Base-by-base conservation (phyloP, 2,888 invertebrate species). In the Morpho helenor region DNA sequence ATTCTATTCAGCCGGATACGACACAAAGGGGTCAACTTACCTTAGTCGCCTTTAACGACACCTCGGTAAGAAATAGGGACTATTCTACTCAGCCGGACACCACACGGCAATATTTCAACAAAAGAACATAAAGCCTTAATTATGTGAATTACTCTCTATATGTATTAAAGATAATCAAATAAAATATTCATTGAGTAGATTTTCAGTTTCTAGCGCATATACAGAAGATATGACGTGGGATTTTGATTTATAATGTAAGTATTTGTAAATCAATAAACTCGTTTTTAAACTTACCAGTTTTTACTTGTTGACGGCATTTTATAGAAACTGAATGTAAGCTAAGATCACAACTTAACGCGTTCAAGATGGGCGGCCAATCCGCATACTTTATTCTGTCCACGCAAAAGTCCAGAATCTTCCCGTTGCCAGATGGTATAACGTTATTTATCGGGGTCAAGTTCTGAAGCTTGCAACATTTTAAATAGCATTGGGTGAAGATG, bases 341-440 rank as follows among this genome's bases (percentile, higher is more conserved):
- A 52, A 94, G 91, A 76, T 96, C 96, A 65, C 93, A 91, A 51
- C 93, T 91, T 6, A 96, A 80, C 0, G 96, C 94, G 68, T 94
- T 94, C 52, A 95, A 81, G 51, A 96, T 93, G 1, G 96, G 94
- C 41, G 92, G 89, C 96, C 96, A 96, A 66, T 96, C 96, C 62
- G 92, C 93, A 62, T 94, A 93, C 71, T 94, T 94, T 52, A 96
- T 91, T 65, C 95, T 92, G 73, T 96, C 96, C 53, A 94, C 95
- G 65, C 92, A 93, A 69, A 96, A 94, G 67, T 96, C 96, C 62
- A 95, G 70, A 46, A 87, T 79, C 52, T 92, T 88, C 16, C 90
- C 91, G 57, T 88, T 88, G 48, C 82, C 80, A n/a, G 82, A 76
- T 1, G 89, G 85, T 42, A 87, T 68, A n/a, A 88, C 83, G 67